Conservation (phyloP, 2,797 vertebrate species). For the Ctenopoma kingsleyae region DNA sequence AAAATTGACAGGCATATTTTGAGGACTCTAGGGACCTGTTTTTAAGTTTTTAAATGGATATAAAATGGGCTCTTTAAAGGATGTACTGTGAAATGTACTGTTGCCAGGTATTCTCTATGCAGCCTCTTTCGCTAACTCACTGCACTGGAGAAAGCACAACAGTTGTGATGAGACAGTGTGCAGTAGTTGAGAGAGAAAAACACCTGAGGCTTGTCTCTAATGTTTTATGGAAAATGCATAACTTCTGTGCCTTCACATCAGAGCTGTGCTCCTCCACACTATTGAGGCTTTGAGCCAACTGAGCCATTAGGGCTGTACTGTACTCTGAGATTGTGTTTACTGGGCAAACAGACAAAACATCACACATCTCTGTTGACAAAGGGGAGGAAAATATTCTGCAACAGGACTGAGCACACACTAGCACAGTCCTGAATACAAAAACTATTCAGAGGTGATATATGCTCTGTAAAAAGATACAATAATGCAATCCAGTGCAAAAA, state of each 20-base stretch:
- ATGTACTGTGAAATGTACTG: constrained; percentile 1
- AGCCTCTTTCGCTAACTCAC: neutral
- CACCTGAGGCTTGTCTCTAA: constrained; percentile 35
- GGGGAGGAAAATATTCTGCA: constrained; percentile 17
- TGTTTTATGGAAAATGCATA: constrained; percentile 52
- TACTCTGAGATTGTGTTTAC: constrained; percentile 42
- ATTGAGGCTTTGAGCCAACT: constrained; percentile 36
- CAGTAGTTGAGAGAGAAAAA: constrained; percentile 20
- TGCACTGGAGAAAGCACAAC: constrained; percentile 3
- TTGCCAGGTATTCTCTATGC: constrained; percentile 18
- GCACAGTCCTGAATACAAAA: constrained; percentile 14
- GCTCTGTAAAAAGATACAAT: neutral
- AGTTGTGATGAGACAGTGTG: constrained; percentile 18
- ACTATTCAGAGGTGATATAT: neutral
- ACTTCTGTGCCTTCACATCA: constrained; percentile 32
- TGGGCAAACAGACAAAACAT: constrained; percentile 43
- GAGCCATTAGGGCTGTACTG: constrained; percentile 39
- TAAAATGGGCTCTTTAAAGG: neutral
- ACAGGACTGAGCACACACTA: constrained; percentile 2
- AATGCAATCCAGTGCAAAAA: constrained; percentile 12
- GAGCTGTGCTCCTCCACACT: constrained; percentile 16
- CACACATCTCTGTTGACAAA: constrained; percentile 41
- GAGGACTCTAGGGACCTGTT: too few species aligned
- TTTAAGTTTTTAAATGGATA: too few species aligned
- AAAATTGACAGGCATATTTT: too few species aligned